These are phyloP conservation scores for Drosophila nebulosa DNA, from an alignment of 1,140 invertebrate species.

Conservation along the genomic window DNA sequence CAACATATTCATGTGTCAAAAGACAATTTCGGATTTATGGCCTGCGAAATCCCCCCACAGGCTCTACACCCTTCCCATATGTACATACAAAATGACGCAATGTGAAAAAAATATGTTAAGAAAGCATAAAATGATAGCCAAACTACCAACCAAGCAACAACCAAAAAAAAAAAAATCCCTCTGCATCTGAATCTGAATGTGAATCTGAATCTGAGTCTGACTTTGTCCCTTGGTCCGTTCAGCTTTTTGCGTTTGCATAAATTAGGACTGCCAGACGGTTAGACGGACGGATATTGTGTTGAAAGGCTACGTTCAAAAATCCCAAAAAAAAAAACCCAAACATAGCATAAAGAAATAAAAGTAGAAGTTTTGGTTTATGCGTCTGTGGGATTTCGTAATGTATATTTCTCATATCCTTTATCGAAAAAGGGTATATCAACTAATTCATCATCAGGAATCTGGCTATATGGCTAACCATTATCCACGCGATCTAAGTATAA, in stretches of 20 bases:
- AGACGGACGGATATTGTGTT: too few relatives aligned
- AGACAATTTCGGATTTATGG: conserved; percentile 80
- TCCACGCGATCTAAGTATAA: too few relatives aligned
- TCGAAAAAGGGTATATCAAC: neutral
- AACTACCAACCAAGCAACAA: conserved; percentile 53
- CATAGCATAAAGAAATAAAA: conserved; percentile 1
- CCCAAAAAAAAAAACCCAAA: neutral
- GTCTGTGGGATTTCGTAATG: conserved; percentile 55
- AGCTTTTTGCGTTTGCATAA: conserved; percentile 67
- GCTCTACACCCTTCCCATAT: conserved; percentile 9
- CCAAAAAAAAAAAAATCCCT: neutral
- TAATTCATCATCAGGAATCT: neutral
- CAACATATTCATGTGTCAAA: conserved; percentile 80
- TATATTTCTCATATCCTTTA: neutral
- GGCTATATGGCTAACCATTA: too few relatives aligned
- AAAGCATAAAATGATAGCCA: conserved; percentile 77
- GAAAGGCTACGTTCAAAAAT: conserved; percentile 49
- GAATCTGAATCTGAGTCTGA: conserved; percentile 11
- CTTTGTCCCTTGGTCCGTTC: conserved; percentile 15
- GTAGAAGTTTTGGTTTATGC: conserved; percentile 65
- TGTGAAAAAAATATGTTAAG: conserved; percentile 69
- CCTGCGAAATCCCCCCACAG: conserved; percentile 57
- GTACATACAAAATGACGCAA: neutral
- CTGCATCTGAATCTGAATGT: conserved; percentile 10
- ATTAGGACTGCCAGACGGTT: conserved; percentile 53